Conservation (phyloP, 1,140 invertebrate genomes). For the Drosophila nasuta region DNA sequence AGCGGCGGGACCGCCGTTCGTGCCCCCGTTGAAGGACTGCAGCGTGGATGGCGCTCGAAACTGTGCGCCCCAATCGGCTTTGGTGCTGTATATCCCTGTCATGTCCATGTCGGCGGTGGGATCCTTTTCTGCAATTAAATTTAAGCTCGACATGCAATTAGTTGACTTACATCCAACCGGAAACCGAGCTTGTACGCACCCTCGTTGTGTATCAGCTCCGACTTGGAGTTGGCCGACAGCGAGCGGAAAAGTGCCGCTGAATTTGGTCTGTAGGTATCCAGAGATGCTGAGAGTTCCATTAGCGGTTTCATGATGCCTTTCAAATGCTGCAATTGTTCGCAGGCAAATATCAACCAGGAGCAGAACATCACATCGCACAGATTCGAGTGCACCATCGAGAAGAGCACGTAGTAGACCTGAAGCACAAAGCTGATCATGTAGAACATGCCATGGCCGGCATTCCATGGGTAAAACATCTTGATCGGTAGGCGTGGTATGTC, state of each 20-base stretch:
- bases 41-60: slow-evolving; percentile 88
- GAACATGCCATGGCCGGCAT: slow-evolving; percentile 88
- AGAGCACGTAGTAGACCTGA: slow-evolving; percentile 91
- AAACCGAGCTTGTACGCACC: slow-evolving; percentile 67
- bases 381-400: slow-evolving; percentile 90
- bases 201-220: slow-evolving; percentile 85
- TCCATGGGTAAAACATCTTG: slow-evolving; percentile 91
- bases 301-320: slow-evolving; percentile 93
- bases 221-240: slow-evolving; percentile 86
- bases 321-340: slow-evolving; percentile 92
- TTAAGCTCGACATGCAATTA: slow-evolving; percentile 22
- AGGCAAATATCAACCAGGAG: slow-evolving; percentile 93
- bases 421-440: slow-evolving; percentile 89
- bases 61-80: slow-evolving; percentile 90
- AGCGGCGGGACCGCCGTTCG: slow-evolving; percentile 73
- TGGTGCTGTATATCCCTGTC: slow-evolving; percentile 90
- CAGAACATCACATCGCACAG: slow-evolving; percentile 92
- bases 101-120: slow-evolving; percentile 87
- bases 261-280: slow-evolving; percentile 92
- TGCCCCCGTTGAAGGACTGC: slow-evolving; percentile 86
- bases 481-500: slow-evolving; percentile 90
- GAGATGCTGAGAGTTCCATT: slow-evolving; percentile 92
- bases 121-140: slow-evolving; percentile 84
- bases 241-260: slow-evolving; percentile 91
- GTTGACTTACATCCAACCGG: neutral